Conservation (phyloP, 2,888 invertebrate genomes). For the Synergus itoensis region DNA sequence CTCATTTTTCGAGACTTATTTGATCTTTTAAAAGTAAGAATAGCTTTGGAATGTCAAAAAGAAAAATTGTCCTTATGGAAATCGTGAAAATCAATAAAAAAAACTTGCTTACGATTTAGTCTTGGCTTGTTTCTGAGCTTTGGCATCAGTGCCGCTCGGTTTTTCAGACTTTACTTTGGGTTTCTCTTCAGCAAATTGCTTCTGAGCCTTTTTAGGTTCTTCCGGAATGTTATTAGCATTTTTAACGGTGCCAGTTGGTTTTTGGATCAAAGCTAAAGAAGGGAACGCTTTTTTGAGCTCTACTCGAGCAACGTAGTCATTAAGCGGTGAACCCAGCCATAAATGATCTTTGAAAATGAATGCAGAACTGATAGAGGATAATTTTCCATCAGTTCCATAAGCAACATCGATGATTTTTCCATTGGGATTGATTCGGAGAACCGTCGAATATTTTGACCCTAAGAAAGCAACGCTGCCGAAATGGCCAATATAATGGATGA, state of each 20-base stretch:
- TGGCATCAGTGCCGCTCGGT: background rate
- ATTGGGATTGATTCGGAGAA: constrained; percentile 83
- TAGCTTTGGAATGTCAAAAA: constrained; percentile 24
- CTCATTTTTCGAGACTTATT: background rate
- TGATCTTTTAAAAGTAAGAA: constrained; percentile 8
- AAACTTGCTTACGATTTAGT: constrained; percentile 4
- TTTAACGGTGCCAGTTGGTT: background rate
- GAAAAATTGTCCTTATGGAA: background rate
- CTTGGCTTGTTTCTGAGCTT: constrained; percentile 11
- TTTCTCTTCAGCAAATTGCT: constrained; percentile 7
- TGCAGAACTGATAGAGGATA: constrained; percentile 83
- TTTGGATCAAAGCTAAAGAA: constrained; percentile 43
- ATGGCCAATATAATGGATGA: constrained; percentile 79
- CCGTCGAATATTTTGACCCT: constrained; percentile 65
- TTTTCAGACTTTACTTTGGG: constrained; percentile 11
- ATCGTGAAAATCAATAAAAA: background rate
- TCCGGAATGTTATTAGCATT: background rate
- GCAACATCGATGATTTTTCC: constrained; percentile 86
- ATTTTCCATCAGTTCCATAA: constrained; percentile 81
- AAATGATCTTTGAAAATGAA: constrained; percentile 83
- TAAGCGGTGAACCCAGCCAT: constrained; percentile 85
- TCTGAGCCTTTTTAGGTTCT: background rate
- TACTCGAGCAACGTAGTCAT: constrained; percentile 83
- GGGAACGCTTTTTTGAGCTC: constrained; percentile 79
- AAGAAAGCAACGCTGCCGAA: constrained; percentile 58